Conservation (phyloP, 2,113 vertebrate species). For the Ammospiza nelsoni region DNA sequence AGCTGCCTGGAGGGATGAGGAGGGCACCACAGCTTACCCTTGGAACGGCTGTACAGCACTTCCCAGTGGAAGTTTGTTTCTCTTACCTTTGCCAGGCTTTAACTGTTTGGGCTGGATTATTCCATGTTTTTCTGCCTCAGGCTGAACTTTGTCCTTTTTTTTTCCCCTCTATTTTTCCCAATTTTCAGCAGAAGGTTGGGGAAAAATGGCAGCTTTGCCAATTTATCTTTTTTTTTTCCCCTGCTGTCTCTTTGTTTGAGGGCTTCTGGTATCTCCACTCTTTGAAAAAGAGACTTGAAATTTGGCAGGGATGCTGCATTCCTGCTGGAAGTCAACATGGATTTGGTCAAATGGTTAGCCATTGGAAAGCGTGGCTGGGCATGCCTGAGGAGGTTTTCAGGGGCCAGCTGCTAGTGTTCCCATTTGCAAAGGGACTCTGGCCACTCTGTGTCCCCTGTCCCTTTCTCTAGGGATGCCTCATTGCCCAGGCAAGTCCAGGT, state of each 20-base stretch:
- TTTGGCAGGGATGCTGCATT: conserved; percentile 40
- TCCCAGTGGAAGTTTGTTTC: neutral
- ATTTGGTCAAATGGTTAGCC: conserved; percentile 7
- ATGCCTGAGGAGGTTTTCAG: neutral
- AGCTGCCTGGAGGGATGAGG: fast-evolving
- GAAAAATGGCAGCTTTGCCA: neutral
- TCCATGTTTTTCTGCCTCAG: neutral
- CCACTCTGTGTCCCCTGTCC: neutral
- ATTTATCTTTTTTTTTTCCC: neutral
- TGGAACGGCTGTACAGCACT: neutral
- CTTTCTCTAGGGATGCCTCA: neutral
- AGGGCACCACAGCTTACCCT: neutral
- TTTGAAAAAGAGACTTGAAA: conserved; percentile 27
- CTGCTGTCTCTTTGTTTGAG: neutral
- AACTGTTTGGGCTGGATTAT: conserved; percentile 17
- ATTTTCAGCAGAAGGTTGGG: neutral
- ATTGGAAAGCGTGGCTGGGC: neutral
- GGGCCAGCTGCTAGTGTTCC: neutral
- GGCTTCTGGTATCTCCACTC: conserved; percentile 14
- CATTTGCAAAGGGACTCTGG: neutral
- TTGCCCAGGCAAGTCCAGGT: neutral
- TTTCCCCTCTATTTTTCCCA: neutral
- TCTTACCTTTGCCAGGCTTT: conserved; percentile 23
- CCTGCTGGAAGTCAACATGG: neutral
- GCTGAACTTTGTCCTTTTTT: neutral